phyloP scores from a whole-genome alignment of 2,888 invertebrate species.

The Sicus ferrugineus region DNA sequence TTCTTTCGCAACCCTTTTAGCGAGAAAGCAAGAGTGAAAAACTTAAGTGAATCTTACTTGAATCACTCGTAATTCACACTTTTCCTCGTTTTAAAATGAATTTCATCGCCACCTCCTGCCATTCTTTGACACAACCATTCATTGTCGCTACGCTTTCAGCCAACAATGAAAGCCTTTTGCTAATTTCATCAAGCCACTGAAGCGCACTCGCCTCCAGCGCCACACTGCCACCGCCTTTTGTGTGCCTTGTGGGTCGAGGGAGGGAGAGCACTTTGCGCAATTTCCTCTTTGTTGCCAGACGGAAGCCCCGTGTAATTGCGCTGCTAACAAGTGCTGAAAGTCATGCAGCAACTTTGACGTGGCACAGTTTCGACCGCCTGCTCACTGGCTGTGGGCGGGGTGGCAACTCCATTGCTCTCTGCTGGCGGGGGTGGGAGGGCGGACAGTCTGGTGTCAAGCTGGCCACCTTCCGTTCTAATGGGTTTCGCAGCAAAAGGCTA shows the following conservation, averaged over 20 bases:
- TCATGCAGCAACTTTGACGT: constrained; percentile 29
- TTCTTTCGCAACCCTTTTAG: too few species aligned
- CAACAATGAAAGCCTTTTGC: constrained; percentile 23
- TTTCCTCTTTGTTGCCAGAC: constrained; percentile 28
- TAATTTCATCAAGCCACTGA: constrained; percentile 15
- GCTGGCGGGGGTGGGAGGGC: neutral
- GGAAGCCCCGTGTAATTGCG: constrained; percentile 36
- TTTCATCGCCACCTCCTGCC: neutral
- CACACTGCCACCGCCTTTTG: constrained; percentile 11
- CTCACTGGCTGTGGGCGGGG: neutral
- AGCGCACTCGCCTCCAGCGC: constrained; percentile 13
- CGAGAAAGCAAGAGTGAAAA: too few species aligned
- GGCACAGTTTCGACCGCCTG: neutral
- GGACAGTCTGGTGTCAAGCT: neutral
- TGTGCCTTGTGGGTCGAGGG: neutral
- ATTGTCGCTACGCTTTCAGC: neutral
- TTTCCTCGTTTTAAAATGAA: neutral
- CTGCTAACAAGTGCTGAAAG: constrained; percentile 24
- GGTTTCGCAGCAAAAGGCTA: constrained; percentile 10
- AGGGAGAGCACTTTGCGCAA: constrained; percentile 11
- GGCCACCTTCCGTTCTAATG: neutral
- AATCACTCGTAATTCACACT: too few species aligned
- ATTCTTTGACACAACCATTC: neutral
- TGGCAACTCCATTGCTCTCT: too few species aligned
- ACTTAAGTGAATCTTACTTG: too few species aligned